A percentile compares a stretch with the other conserved stretches of the same genome.
These are phyloP conservation scores for Porphyrio hochstetteri DNA, from an alignment of 2,113 vertebrate species.

Conservation along the genomic window DNA sequence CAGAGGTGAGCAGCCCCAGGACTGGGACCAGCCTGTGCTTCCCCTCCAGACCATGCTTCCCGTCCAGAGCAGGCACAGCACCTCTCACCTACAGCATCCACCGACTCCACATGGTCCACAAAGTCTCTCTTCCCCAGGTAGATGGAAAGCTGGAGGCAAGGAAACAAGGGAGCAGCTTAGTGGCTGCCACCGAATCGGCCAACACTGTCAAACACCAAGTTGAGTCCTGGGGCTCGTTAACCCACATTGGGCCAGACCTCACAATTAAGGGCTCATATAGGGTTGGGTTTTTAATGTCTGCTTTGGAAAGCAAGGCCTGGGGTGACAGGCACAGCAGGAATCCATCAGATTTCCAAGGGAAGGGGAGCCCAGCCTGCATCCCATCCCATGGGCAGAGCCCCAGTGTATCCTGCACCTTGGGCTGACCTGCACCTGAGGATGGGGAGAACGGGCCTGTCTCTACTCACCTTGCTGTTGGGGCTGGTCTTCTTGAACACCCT, in stretches of 20 bases:
- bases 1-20: background rate
- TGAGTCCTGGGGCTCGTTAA: accelerated
- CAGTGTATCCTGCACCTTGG: background rate
- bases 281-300: background rate
- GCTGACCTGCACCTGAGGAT: background rate
- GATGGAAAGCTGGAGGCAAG: slow-evolving; percentile 79
- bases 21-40: background rate
- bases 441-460: accelerated
- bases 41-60: background rate
- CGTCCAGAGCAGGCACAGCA: accelerated
- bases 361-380: background rate
- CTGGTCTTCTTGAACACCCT: slow-evolving; percentile 92
- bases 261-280: background rate
- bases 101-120: slow-evolving; percentile 84
- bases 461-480: slow-evolving; percentile 81
- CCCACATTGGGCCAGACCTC: background rate
- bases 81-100: slow-evolving; percentile 83
- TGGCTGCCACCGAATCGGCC: background rate
- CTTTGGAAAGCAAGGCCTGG: background rate
- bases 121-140: slow-evolving; percentile 90
- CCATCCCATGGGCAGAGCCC: background rate
- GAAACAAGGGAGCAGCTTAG: background rate
- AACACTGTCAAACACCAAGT: too few relatives aligned
- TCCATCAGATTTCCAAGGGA: background rate
- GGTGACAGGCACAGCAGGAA: background rate